These are phyloP conservation scores for Lasioglossum lativentre DNA, from an alignment of 2,888 invertebrate genomes.

Conservation along the genomic window DNA sequence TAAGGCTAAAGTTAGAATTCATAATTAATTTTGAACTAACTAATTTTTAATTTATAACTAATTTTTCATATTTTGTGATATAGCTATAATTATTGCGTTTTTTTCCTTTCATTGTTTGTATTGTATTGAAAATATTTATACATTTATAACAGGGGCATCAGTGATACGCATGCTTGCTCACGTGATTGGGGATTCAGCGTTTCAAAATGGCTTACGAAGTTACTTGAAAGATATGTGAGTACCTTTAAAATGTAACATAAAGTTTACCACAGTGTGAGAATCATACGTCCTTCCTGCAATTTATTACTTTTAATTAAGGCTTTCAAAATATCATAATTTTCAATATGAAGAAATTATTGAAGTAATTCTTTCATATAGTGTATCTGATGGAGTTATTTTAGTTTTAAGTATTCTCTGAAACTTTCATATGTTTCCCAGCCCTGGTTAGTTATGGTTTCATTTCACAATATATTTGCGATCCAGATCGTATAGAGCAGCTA, in stretches of 20 bases:
- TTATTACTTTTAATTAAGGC: too few relatives aligned
- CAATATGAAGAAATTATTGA: too few relatives aligned
- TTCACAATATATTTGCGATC: not conserved
- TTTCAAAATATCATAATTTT: too few relatives aligned
- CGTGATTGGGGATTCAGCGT: constrained; percentile 62
- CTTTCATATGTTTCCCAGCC: not conserved
- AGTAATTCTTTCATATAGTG: too few relatives aligned
- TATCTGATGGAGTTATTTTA: too few relatives aligned
- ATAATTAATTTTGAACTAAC: too few relatives aligned
- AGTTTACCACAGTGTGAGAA: too few relatives aligned
- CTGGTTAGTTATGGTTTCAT: not conserved
- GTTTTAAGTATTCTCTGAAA: too few relatives aligned
- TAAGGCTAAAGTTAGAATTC: too few relatives aligned
- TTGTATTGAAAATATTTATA: not conserved
- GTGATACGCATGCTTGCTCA: constrained; percentile 75
- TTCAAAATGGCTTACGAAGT: constrained; percentile 67
- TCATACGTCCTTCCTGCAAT: too few relatives aligned
- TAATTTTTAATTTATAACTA: too few relatives aligned
- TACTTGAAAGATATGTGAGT: constrained; percentile 73
- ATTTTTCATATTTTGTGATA: not conserved
- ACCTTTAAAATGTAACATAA: too few relatives aligned
- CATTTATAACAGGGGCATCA: constrained; percentile 67
- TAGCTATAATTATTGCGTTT: not conserved
- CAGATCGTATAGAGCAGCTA: constrained; percentile 70
- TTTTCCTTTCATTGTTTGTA: not conserved